Conservation (phyloP, 2,797 vertebrate genomes). For the Sebastes steindachneri region DNA sequence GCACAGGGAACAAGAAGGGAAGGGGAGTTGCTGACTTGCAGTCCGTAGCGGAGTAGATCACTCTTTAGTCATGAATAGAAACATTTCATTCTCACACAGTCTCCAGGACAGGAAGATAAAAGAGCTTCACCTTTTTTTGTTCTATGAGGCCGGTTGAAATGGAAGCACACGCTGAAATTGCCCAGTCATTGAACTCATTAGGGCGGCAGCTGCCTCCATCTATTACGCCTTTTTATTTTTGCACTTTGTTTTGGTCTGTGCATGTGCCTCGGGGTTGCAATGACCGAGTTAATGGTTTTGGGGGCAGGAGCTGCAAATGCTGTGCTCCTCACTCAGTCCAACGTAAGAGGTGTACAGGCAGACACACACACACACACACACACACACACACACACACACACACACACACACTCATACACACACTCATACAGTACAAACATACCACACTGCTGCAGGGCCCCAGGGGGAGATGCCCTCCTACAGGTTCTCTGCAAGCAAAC, state of each 20-base stretch:
- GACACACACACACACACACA: conserved; percentile 5
- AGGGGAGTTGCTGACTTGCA: conserved; percentile 42
- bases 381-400: background rate
- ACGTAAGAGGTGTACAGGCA: conserved; percentile 41
- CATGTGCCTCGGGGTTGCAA: conserved; percentile 69
- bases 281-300: conserved; percentile 76
- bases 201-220: conserved; percentile 75
- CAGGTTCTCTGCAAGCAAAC: conserved; percentile 42
- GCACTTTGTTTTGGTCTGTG: conserved; percentile 54
- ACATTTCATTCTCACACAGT: conserved; percentile 23
- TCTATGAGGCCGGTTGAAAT: conserved; percentile 54
- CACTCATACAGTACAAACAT: conserved; percentile 38
- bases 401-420: background rate
- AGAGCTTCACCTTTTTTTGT: conserved; percentile 41
- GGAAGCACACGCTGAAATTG: conserved; percentile 31
- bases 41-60: conserved; percentile 23
- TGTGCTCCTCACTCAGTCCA: conserved; percentile 67
- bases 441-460: background rate
- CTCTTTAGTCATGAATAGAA: conserved; percentile 38
- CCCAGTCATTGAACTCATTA: conserved; percentile 67
- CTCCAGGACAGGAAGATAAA: conserved; percentile 19
- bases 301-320: conserved; percentile 56
- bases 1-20: conserved; percentile 1
- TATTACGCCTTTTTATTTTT: conserved; percentile 55
- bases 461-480: conserved; percentile 25